These are phyloP conservation scores for Globodera rostochiensis DNA, from an alignment of 1,140 invertebrate genomes.

Conservation along the genomic window DNA sequence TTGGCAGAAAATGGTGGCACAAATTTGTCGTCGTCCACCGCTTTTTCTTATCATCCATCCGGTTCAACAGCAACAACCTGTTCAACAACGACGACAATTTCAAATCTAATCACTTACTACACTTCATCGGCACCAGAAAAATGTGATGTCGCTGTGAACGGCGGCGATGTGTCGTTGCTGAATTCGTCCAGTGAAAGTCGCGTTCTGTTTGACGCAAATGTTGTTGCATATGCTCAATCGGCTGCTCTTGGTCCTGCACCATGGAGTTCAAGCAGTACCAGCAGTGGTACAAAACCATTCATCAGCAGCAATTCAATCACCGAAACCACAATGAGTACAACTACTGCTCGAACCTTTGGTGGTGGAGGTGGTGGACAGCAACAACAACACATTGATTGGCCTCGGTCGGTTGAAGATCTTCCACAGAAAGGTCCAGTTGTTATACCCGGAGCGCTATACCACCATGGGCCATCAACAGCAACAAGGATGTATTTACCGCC, in stretches of 20 bases:
- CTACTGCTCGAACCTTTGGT: not conserved
- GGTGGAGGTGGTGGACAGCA: not conserved
- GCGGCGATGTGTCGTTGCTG: not conserved
- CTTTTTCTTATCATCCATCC: slow-evolving; percentile 16
- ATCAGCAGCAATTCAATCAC: not conserved
- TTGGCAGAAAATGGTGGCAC: not conserved
- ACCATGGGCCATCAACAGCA: not conserved
- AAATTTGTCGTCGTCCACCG: not conserved
- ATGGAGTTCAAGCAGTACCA: slow-evolving; percentile 2
- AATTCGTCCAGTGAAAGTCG: slow-evolving; percentile 28
- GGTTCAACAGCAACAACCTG: slow-evolving; percentile 5
- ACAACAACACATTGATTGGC: not conserved
- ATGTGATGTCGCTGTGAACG: slow-evolving; percentile 24
- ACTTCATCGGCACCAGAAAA: slow-evolving; percentile 48
- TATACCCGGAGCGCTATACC: slow-evolving; percentile 50
- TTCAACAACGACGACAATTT: slow-evolving; percentile 35
- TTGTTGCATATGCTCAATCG: not conserved
- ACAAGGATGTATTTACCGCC: not conserved
- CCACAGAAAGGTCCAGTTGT: not conserved
- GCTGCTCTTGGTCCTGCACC: not conserved
- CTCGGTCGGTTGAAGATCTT: not conserved
- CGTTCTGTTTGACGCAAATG: not conserved
- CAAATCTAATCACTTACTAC: slow-evolving; percentile 45
- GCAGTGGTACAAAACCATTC: not conserved
- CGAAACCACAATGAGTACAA: not conserved